Evolutionary conservation across 2,113 vertebrate genomes (phyloP).

Genomic region (Aythya baeri): DNA sequence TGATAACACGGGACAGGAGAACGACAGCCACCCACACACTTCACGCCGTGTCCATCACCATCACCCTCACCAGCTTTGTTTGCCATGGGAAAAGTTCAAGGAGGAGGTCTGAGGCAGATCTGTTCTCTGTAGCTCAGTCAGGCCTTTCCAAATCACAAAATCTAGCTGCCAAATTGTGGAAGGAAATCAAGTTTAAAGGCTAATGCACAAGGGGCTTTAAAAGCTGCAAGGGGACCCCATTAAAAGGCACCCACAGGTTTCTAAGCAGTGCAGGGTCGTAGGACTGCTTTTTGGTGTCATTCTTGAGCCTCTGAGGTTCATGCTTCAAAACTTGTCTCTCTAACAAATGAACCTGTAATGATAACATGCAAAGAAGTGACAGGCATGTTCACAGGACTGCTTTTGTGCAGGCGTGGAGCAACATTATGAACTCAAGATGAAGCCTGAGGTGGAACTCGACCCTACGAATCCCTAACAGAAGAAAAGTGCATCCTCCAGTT

Average conservation of each 20-base stretch:
- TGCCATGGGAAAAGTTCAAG: neutral
- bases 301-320: neutral
- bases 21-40: neutral
- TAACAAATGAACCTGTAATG: neutral
- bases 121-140: neutral
- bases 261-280: neutral
- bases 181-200: neutral
- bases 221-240: neutral
- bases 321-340: neutral
- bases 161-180: neutral
- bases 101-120: neutral
- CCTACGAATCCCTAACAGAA: neutral
- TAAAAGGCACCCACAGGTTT: neutral
- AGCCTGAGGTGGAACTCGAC: neutral
- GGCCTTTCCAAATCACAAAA: neutral
- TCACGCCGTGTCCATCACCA: neutral
- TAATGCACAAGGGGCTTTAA: neutral
- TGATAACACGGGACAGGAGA: neutral
- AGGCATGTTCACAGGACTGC: neutral
- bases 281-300: neutral
- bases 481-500: neutral
- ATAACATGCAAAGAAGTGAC: neutral
- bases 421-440: rapidly evolving
- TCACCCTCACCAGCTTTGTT: neutral
- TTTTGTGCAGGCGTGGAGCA: neutral